Evolutionary conservation across 2,113 vertebrate species (phyloP).

Genomic region (Petrocephalus zakoni): DNA sequence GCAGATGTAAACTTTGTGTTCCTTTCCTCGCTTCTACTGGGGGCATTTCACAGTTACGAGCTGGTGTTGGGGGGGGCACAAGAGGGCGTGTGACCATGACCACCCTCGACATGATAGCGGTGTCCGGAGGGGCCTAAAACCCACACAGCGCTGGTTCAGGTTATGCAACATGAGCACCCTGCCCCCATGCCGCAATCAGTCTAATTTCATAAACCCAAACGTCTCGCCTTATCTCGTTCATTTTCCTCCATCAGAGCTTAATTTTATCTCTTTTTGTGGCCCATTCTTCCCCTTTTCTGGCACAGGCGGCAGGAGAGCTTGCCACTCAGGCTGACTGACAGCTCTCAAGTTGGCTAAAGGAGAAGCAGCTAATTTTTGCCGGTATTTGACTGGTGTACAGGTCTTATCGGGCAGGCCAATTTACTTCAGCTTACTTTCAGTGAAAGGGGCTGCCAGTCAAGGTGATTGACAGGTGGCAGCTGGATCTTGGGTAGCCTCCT

Average conservation of each 20-base stretch:
- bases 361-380: conserved; percentile 50
- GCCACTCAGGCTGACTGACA: conserved; percentile 54
- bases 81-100: background rate
- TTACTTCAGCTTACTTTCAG: conserved; percentile 41
- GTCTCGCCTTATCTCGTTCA: background rate
- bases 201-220: conserved; percentile 13
- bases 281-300: background rate
- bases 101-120: background rate
- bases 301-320: conserved; percentile 37
- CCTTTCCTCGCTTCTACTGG: no score
- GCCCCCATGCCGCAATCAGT: background rate
- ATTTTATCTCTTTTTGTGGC: conserved; percentile 11
- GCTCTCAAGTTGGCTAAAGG: conserved; percentile 43
- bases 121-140: background rate
- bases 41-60: no score
- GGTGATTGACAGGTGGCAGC: conserved; percentile 57
- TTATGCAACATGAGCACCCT: background rate
- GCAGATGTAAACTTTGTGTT: no score
- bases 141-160: background rate
- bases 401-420: conserved; percentile 53
- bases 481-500: conserved; percentile 29
- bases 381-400: conserved; percentile 52
- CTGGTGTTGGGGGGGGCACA: background rate
- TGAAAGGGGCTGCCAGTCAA: conserved; percentile 57
- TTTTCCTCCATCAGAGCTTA: conserved; percentile 16